Evolutionary conservation across 64 coral and sea anemone species (phyloP), one percentile per base, ranked within the genome.

Genomic region (Trachythela sp.): DNA sequence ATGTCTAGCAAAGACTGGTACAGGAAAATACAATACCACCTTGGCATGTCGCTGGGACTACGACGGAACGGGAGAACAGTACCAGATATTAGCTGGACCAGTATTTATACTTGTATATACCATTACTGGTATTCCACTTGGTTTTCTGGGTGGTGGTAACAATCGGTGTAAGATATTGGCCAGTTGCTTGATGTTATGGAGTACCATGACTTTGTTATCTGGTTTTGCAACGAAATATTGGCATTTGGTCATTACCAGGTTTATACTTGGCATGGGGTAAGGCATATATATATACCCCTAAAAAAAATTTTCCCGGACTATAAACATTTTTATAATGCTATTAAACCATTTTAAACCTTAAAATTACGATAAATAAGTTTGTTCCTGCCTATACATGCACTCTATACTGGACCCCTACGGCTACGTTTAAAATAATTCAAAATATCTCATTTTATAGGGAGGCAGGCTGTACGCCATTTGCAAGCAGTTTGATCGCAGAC

Each of bases 381-480:
- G n/a, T n/a, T n/a, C n/a, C n/a, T n/a, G n/a, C n/a, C n/a, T n/a
- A 7, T n/a, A n/a, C n/a, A n/a, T n/a, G n/a, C n/a, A n/a, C n/a
- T n/a, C n/a, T n/a, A n/a, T n/a, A n/a, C n/a, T n/a, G n/a, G n/a
- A n/a, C n/a, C n/a, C n/a, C n/a, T n/a, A n/a, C n/a, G n/a, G n/a
- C n/a, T n/a, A n/a, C n/a, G n/a, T n/a, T n/a, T n/a, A n/a, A n/a
- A n/a, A n/a, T n/a, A n/a, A n/a, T n/a, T n/a, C n/a, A n/a, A n/a
- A n/a, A n/a, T n/a, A n/a, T n/a, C n/a, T n/a, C n/a, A n/a, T n/a
- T 70, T 72, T 35, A 41, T 38, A 99, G 96, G 42, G 96, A 99
- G 87, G 96, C 96, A 59, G 96, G 96, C 13, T 99, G 96, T 50
- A 99, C 96, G 33, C 96, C 96, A 42, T 99, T 99, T 95, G 96